Conservation (phyloP, 2,888 invertebrate species). For the Odontomyia ornata region DNA sequence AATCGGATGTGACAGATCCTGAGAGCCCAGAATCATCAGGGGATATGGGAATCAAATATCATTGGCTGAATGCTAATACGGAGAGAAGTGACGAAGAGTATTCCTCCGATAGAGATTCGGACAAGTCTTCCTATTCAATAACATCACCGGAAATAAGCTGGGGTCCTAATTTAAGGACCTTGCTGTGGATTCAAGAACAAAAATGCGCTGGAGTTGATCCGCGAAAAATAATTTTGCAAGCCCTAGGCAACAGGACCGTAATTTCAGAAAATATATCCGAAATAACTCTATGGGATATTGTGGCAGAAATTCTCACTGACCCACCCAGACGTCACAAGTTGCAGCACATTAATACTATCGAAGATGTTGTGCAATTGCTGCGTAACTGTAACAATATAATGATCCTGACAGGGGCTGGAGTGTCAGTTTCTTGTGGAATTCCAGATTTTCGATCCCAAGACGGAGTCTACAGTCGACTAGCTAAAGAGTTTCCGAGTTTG, state of each 20-base stretch:
- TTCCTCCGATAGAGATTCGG: too few species aligned
- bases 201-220: slow-evolving; percentile 75
- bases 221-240: slow-evolving; percentile 68
- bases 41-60: too few species aligned
- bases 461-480: slow-evolving; percentile 86
- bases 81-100: too few species aligned
- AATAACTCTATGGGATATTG: slow-evolving; percentile 66
- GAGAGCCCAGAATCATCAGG: too few species aligned
- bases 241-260: slow-evolving; percentile 53
- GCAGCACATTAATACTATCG: slow-evolving; percentile 65
- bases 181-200: slow-evolving; percentile 69
- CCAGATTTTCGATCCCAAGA: slow-evolving; percentile 89
- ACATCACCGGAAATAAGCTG: slow-evolving; percentile 59
- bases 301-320: slow-evolving; percentile 73
- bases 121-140: too few species aligned
- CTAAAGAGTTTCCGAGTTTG: slow-evolving; percentile 86
- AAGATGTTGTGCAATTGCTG: slow-evolving; percentile 79
- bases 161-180: slow-evolving; percentile 70
- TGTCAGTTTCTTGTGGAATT: slow-evolving; percentile 87
- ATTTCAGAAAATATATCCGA: slow-evolving; percentile 58
- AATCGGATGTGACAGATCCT: too few species aligned
- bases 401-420: slow-evolving; percentile 89
- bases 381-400: slow-evolving; percentile 77
- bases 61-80: too few species aligned
- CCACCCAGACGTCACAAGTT: slow-evolving; percentile 67